phyloP scores from a whole-genome alignment of 2,113 vertebrate species.

The Athene cunicularia region DNA sequence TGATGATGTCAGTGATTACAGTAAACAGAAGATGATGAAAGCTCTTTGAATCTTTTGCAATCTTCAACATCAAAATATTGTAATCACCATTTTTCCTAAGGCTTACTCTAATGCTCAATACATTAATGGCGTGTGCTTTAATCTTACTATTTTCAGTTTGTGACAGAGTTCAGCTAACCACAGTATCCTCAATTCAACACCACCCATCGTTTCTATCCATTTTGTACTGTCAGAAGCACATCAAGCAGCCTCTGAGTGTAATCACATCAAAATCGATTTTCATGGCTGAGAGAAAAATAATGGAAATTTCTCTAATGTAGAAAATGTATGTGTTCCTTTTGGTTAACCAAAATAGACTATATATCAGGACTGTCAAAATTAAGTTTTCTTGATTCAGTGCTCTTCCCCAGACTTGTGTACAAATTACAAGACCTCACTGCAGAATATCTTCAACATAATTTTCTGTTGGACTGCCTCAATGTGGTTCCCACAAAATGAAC shows the following conservation, averaged over 20 bases:
- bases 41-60: background rate
- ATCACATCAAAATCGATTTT: constrained; percentile 99
- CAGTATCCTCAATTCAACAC: constrained; percentile 76
- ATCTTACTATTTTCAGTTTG: constrained; percentile 73
- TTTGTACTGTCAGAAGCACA: constrained; percentile 88
- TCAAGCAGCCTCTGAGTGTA: constrained; percentile 88
- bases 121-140: constrained; percentile 71
- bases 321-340: constrained; percentile 99
- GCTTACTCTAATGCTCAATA: constrained; percentile 41
- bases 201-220: constrained; percentile 84
- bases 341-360: constrained; percentile 98
- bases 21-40: constrained; percentile 29
- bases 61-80: constrained; percentile 17
- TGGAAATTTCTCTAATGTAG: constrained; percentile 98
- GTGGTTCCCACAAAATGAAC: constrained; percentile 18
- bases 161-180: constrained; percentile 71
- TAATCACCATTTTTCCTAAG: background rate
- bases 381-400: constrained; percentile 78
- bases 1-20: background rate
- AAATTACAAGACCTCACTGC: constrained; percentile 53
- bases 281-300: constrained; percentile 98
- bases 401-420: constrained; percentile 72
- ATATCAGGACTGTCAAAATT: constrained; percentile 94
- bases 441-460: constrained; percentile 19
- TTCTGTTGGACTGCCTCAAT: background rate